Evolutionary conservation across 1,140 invertebrate genomes (phyloP).

Genomic region (Belonocnema kinseyi): DNA sequence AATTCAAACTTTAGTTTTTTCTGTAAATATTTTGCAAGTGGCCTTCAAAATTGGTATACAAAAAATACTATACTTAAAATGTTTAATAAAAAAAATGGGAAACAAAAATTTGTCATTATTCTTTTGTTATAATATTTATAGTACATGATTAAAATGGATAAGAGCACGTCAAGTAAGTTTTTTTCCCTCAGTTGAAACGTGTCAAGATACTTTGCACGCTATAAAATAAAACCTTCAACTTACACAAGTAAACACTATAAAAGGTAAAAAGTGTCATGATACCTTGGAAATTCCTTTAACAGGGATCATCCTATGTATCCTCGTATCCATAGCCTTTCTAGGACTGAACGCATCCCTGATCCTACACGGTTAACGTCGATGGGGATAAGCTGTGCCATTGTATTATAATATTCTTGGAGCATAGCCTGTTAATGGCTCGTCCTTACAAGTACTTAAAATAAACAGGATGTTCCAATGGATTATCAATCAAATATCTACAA

Average conservation of each 20-base stretch:
- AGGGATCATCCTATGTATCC: slow-evolving; percentile 22
- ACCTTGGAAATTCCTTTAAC: slow-evolving; percentile 36
- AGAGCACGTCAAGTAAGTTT: not conserved
- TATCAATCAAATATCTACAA: slow-evolving; percentile 48
- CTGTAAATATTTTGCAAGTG: too few species aligned
- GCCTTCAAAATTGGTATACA: too few species aligned
- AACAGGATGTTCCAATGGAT: slow-evolving; percentile 59
- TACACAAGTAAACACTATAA: slow-evolving; percentile 32
- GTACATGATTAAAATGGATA: too few species aligned
- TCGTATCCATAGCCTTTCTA: slow-evolving; percentile 42
- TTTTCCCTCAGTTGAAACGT: not conserved
- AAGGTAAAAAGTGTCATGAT: slow-evolving; percentile 38
- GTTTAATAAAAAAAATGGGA: too few species aligned
- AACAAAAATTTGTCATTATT: too few species aligned
- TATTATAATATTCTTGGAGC: slow-evolving; percentile 68
- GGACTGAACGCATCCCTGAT: slow-evolving; percentile 40
- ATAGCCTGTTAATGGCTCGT: slow-evolving; percentile 61
- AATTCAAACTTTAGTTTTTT: too few species aligned
- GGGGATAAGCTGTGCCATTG: slow-evolving; percentile 57
- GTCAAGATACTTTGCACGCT: not conserved
- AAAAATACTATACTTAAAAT: too few species aligned
- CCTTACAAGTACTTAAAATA: slow-evolving; percentile 68
- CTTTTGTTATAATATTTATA: too few species aligned
- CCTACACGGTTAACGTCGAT: slow-evolving; percentile 39
- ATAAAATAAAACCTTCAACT: slow-evolving; percentile 35